Conservation (phyloP, 2,797 vertebrate genomes). For the Chiropotes sagulatus region DNA sequence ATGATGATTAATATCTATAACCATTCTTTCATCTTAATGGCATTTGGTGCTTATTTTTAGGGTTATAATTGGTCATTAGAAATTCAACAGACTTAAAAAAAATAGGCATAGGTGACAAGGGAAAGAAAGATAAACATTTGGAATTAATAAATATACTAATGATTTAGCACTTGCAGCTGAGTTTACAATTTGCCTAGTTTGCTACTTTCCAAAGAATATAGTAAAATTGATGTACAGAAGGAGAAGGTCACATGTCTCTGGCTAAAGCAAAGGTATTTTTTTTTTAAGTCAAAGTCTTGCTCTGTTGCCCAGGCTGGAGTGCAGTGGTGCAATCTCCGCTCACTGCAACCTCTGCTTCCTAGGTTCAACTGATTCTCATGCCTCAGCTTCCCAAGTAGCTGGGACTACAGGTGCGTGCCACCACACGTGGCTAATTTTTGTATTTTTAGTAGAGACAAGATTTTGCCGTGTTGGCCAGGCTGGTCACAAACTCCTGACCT, state of each 20-base stretch:
- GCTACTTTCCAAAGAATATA: constrained; percentile 17
- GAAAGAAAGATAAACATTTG: background rate
- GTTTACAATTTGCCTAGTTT: constrained; percentile 8
- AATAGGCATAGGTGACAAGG: background rate
- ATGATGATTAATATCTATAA: constrained; percentile 69
- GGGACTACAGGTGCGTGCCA: background rate
- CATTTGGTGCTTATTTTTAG: constrained; percentile 28
- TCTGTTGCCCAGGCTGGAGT: background rate
- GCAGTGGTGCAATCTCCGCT: background rate
- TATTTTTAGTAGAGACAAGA: background rate
- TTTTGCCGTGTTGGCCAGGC: background rate
- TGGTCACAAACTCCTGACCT: background rate
- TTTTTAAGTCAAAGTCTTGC: background rate
- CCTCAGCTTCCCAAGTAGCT: background rate
- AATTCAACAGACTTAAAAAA: background rate
- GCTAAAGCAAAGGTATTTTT: background rate
- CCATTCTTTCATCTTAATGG: constrained; percentile 49
- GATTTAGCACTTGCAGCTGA: background rate
- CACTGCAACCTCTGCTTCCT: background rate
- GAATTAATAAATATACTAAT: background rate
- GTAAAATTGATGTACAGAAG: background rate
- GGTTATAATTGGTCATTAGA: background rate
- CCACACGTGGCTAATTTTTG: background rate
- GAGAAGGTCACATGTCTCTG: background rate
- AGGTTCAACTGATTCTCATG: background rate